Evolutionary conservation across 1,140 invertebrate species (phyloP).

Genomic region (Eumeta japonica): DNA sequence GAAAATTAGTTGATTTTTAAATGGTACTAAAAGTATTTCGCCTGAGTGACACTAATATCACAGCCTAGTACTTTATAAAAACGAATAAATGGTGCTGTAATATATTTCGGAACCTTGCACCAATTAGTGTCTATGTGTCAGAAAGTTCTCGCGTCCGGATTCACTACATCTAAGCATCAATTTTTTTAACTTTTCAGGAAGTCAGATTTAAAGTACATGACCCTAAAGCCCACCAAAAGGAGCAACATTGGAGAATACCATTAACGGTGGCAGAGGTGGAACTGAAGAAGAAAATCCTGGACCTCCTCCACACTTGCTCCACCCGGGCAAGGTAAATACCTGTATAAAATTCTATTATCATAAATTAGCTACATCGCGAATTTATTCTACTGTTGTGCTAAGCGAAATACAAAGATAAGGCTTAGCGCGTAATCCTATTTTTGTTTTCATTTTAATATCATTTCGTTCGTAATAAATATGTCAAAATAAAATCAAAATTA

Average conservation of each 20-base stretch:
- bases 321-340: slow-evolving; percentile 69
- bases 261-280: slow-evolving; percentile 74
- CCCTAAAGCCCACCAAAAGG: slow-evolving; percentile 88
- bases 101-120: not conserved
- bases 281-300: slow-evolving; percentile 64
- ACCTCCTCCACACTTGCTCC: slow-evolving; percentile 71
- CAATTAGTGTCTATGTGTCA: not conserved
- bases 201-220: slow-evolving; percentile 92
- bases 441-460: not conserved
- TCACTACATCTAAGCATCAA: not conserved
- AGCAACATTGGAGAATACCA: slow-evolving; percentile 84
- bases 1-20: too few species aligned
- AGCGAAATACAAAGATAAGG: too few species aligned
- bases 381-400: slow-evolving; percentile 6
- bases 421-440: too few species aligned
- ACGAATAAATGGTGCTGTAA: too few species aligned
- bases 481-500: too few species aligned
- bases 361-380: slow-evolving; percentile 2
- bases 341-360: not conserved
- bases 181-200: slow-evolving; percentile 65
- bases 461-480: slow-evolving; percentile 2
- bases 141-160: not conserved
- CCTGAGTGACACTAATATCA: too few species aligned
- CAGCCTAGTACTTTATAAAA: too few species aligned
- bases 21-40: too few species aligned